A percentile compares a stretch with the other conserved stretches of the same genome.
Evolutionary conservation across 1,140 invertebrate species (phyloP).

Genomic region (Heliconius melpomene): DNA sequence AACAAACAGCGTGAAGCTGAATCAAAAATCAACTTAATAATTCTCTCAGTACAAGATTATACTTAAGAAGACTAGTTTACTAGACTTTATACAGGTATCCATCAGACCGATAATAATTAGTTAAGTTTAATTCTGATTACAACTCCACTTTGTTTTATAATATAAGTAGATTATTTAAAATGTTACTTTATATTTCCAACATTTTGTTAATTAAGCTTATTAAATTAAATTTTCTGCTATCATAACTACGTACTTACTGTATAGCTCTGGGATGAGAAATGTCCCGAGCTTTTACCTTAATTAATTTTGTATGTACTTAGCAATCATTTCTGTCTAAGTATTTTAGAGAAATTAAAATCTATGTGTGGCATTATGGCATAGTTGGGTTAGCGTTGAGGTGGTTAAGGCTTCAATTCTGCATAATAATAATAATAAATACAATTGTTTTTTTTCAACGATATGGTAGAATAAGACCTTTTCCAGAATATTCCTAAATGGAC

Average conservation of each 20-base stretch:
- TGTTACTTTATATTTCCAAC: background rate
- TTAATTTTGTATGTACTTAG: background rate
- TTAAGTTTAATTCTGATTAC: background rate
- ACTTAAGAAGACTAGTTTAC: background rate
- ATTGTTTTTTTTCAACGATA: too few species aligned
- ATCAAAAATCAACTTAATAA: too few species aligned
- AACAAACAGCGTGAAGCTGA: too few species aligned
- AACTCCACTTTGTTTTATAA: background rate
- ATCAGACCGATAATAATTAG: background rate
- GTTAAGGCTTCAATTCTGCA: too few species aligned
- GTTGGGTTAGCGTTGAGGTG: too few species aligned
- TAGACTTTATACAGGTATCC: background rate
- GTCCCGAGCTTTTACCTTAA: background rate
- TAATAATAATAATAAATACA: too few species aligned
- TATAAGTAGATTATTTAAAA: constrained; percentile 8
- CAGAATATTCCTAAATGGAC: too few species aligned
- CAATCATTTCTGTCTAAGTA: background rate
- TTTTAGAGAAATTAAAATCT: background rate
- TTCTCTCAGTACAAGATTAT: too few species aligned
- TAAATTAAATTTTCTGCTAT: background rate
- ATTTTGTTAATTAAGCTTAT: background rate
- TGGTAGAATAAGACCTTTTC: too few species aligned
- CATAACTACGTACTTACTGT: background rate
- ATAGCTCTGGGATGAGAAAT: background rate
- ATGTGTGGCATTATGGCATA: background rate